Evolutionary conservation across 1,140 invertebrate genomes (phyloP).

Genomic region (Atta texana): DNA sequence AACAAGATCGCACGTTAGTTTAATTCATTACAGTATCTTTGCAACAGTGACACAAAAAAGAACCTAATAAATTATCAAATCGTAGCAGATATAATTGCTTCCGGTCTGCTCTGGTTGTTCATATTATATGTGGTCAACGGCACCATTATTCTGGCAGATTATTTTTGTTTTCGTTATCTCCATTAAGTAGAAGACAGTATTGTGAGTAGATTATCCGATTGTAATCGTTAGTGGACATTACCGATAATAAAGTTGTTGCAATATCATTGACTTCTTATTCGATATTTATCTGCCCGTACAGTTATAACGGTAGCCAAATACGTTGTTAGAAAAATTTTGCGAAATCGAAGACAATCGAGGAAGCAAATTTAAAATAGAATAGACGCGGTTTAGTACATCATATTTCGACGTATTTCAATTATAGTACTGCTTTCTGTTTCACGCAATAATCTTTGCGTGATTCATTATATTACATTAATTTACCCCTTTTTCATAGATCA

Average conservation of each 20-base stretch:
- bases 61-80: conserved; percentile 56
- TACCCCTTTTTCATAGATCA: background rate
- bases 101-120: conserved; percentile 24
- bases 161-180: conserved; percentile 37
- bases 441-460: background rate
- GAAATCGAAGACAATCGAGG: background rate
- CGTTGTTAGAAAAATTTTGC: conserved; percentile 17
- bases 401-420: background rate
- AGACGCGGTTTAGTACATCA: background rate
- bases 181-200: conserved; percentile 15
- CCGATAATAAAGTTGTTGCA: conserved; percentile 1
- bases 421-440: background rate
- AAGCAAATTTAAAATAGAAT: conserved; percentile 21
- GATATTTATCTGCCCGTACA: conserved; percentile 29
- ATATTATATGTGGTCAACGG: conserved; percentile 21
- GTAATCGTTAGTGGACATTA: conserved; percentile 1
- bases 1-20: conserved; percentile 55
- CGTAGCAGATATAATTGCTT: conserved; percentile 42
- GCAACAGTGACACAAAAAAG: conserved; percentile 56
- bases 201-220: background rate
- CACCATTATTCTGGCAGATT: conserved; percentile 26
- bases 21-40: conserved; percentile 32
- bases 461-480: background rate
- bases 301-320: conserved; percentile 4
- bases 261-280: background rate